Evolutionary conservation across 2,888 invertebrate species (phyloP), one percentile per base, ranked within the genome.

Genomic region (Fragum whitleyi): DNA sequence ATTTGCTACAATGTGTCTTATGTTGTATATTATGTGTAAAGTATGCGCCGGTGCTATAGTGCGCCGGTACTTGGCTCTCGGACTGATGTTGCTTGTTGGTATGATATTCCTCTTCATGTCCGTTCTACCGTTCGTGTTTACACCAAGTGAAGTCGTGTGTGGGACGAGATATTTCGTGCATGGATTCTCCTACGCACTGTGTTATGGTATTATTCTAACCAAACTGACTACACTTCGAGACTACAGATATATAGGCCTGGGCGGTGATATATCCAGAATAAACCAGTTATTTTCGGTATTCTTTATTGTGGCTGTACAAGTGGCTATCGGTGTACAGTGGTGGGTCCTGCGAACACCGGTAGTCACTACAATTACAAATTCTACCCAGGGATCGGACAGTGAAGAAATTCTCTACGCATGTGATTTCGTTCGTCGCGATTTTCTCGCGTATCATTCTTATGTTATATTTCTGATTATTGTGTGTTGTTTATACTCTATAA

Each of bases 221-320:
- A 98, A 98, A 95, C 97, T 98, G 94, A 97, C 98, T 85, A 97
- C 98, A 93, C 95, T 98, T 77, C 96, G 98, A 89, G 97, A 97
- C 93, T 96, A 98, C 87, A 97, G 97, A 94, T 77, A 88, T 61
- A 90, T 92, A 26, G 97, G 98, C 51, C 97, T 98, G 92, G 95
- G 98, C 74, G 98, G 98, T 55, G 97, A 98, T 11, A 96, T 97
- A 16, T 91, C 91, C 7, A 81, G 88, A 42, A 26, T 90, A 0
- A 98, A 98, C 94, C 98, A 98, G 94, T 95, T 95, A 79, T 95
- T 98, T 51, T 95, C 98, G 82, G 95, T 98, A 86, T 96, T 97
- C 91, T 98, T 98, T 93, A 97, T 98, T 32, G 97, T 97, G 77
- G 96, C 97, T 93, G 98, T 98, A 86, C 92, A 93, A 82, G 71